Conservation (phyloP, 2,888 invertebrate species). For the Brachycybe producta region DNA sequence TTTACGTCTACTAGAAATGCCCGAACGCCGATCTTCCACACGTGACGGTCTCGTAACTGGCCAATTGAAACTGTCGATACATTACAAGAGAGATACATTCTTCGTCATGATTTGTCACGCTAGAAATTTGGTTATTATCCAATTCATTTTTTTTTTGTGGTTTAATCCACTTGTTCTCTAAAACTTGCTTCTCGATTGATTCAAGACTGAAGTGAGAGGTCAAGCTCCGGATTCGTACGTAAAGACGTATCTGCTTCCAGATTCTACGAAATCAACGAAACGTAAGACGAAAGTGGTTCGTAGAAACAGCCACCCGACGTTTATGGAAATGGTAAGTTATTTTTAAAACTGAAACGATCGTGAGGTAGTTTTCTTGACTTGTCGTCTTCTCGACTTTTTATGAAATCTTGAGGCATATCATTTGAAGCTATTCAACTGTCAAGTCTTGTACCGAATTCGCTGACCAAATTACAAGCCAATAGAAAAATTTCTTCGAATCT, state of each 20-base stretch:
- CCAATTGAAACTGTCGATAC: slow-evolving; percentile 62
- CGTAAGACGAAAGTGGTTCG: slow-evolving; percentile 82
- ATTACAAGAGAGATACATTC: slow-evolving; percentile 58
- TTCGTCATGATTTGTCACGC: slow-evolving; percentile 82
- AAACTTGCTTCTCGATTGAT: not conserved
- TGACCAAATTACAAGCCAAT: too few relatives aligned
- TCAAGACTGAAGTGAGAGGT: slow-evolving; percentile 77
- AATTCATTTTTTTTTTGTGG: not conserved
- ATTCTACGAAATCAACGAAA: slow-evolving; percentile 70
- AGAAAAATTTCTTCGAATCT: too few relatives aligned
- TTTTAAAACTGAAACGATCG: not conserved
- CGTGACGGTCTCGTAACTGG: slow-evolving; percentile 39
- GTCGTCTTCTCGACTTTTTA: not conserved
- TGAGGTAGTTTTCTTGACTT: not conserved
- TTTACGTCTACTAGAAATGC: slow-evolving; percentile 5
- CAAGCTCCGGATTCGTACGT: slow-evolving; percentile 84
- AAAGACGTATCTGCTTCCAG: slow-evolving; percentile 72
- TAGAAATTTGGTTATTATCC: slow-evolving; percentile 54
- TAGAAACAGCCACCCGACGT: slow-evolving; percentile 87
- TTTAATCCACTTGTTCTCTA: not conserved
- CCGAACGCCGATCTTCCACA: not conserved
- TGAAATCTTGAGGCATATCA: not conserved
- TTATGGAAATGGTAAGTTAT: slow-evolving; percentile 80
- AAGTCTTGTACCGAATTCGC: too few relatives aligned
- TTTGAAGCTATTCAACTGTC: not conserved